These are phyloP conservation scores for Solenopsis fugax DNA, from an alignment of 1,140 invertebrate species.

Conservation along the genomic window DNA sequence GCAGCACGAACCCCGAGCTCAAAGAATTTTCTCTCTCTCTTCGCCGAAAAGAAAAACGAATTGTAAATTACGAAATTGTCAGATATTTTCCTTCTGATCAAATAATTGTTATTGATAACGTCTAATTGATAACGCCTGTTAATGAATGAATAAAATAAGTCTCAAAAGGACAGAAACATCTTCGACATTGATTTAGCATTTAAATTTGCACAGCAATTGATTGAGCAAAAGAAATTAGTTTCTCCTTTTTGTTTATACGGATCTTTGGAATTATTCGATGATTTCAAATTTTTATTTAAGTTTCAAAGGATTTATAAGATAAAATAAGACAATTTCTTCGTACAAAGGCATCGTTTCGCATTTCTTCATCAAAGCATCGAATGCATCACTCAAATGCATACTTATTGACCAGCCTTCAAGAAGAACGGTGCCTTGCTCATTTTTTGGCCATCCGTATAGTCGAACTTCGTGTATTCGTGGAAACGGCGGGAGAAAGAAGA, in stretches of 20 bases:
- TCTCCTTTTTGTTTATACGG: not conserved
- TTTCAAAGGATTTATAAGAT: not conserved
- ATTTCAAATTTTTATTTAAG: not conserved
- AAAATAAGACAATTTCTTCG: not conserved
- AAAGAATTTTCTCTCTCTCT: not conserved
- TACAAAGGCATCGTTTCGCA: not conserved
- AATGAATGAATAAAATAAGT: not conserved
- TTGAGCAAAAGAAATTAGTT: not conserved
- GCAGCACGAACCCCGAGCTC: not conserved
- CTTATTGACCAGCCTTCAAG: slow-evolving; percentile 23
- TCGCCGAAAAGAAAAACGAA: not conserved
- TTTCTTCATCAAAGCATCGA: not conserved
- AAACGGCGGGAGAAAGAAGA: not conserved
- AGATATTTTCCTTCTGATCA: slow-evolving; percentile 9
- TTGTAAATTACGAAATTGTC: slow-evolving; percentile 24
- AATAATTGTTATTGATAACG: not conserved
- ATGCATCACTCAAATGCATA: not conserved
- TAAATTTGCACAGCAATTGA: not conserved
- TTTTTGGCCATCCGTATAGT: not conserved
- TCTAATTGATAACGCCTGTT: slow-evolving; percentile 18
- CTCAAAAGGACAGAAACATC: not conserved
- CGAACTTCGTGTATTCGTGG: slow-evolving; percentile 1
- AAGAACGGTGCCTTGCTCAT: slow-evolving; percentile 50
- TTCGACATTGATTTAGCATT: not conserved
- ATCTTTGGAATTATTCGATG: not conserved